Conservation (phyloP, 2,888 invertebrate genomes). For the Nebria salina region DNA sequence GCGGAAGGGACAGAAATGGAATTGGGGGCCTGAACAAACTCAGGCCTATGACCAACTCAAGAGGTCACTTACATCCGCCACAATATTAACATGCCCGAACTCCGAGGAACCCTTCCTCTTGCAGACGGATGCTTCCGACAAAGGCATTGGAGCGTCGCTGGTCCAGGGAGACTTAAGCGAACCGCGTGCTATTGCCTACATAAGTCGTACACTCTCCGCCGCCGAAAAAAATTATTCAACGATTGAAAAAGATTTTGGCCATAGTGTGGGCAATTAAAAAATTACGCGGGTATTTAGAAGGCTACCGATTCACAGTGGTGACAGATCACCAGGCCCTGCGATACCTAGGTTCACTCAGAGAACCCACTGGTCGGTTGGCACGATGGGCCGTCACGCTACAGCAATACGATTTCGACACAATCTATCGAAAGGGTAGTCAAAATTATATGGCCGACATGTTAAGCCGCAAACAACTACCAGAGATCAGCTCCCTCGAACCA, state of each 20-base stretch:
- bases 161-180: slow-evolving; percentile 21
- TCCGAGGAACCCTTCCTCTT: slow-evolving; percentile 46
- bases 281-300: no score
- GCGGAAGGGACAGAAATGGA: slow-evolving; percentile 47
- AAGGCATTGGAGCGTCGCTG: slow-evolving; percentile 41
- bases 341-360: no score
- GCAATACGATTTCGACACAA: no score
- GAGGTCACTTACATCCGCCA: slow-evolving; percentile 39
- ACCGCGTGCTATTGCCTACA: slow-evolving; percentile 42
- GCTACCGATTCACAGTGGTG: no score
- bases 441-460: no score
- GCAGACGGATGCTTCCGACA: slow-evolving; percentile 40
- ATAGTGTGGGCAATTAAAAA: no score
- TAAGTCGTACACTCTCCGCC: slow-evolving; percentile 32
- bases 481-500: no score
- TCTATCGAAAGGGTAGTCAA: no score
- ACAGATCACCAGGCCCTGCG: no score
- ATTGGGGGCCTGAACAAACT: slow-evolving; percentile 48
- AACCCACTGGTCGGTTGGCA: no score
- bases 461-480: no score
- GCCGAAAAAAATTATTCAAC: slow-evolving; percentile 46
- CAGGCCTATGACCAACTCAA: slow-evolving; percentile 48
- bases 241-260: slow-evolving; percentile 38
- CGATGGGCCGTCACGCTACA: no score
- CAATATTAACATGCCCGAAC: slow-evolving; percentile 48